Evolutionary conservation across 2,888 invertebrate species (phyloP).

Genomic region (Xestia rhomboidea): DNA sequence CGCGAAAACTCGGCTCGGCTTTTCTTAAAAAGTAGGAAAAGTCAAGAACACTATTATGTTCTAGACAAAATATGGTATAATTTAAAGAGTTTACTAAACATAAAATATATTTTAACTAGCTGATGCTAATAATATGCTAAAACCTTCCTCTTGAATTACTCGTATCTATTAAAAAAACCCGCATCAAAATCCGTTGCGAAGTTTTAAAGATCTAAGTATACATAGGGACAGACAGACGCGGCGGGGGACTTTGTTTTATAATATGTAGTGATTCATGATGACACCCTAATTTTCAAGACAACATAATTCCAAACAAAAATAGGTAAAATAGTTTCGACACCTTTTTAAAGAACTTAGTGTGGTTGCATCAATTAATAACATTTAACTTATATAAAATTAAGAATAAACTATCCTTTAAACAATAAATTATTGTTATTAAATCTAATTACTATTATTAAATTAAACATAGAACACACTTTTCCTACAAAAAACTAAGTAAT

Average conservation of each 20-base stretch:
- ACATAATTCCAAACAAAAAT: background rate
- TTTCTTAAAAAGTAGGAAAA: too few species aligned
- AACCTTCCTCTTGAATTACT: too few species aligned
- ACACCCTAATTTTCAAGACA: background rate
- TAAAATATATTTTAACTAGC: slow-evolving; percentile 5
- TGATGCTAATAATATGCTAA: too few species aligned
- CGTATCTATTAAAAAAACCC: too few species aligned
- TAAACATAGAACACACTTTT: background rate
- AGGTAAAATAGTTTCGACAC: background rate
- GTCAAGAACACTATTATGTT: background rate
- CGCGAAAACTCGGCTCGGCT: too few species aligned
- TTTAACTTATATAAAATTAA: background rate
- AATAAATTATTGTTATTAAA: background rate
- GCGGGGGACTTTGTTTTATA: too few species aligned
- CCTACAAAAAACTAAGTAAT: background rate
- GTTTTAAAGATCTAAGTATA: too few species aligned
- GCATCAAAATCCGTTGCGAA: too few species aligned
- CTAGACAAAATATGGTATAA: background rate
- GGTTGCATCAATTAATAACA: background rate
- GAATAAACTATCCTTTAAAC: background rate
- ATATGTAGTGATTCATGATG: too few species aligned
- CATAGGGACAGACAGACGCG: too few species aligned
- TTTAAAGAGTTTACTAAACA: background rate
- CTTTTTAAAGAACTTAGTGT: background rate
- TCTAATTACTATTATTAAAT: slow-evolving; percentile 1